A percentile compares a stretch with the other conserved stretches of the same genome.
These are phyloP conservation scores for Rhinichthys osculus DNA, from an alignment of 2,797 vertebrate genomes.

Conservation along the genomic window DNA sequence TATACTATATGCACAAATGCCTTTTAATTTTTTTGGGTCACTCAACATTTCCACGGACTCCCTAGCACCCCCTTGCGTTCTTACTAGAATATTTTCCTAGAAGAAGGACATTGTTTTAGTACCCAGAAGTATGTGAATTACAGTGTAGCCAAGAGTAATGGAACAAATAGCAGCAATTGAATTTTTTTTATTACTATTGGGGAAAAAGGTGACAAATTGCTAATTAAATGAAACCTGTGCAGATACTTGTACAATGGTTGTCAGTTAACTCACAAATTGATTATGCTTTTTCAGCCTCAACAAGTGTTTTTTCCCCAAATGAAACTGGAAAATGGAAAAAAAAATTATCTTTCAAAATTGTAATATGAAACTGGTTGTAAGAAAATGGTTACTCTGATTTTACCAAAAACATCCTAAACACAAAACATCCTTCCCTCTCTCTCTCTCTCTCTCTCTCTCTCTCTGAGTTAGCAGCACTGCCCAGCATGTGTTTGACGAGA, in stretches of 20 bases:
- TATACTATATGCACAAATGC: not conserved
- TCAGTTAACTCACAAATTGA: not conserved
- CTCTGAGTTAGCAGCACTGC: constrained; percentile 13
- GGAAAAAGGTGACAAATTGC: not conserved
- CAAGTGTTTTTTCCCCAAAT: not conserved
- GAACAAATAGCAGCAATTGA: not conserved
- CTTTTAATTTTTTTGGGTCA: not conserved
- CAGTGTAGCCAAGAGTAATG: not conserved
- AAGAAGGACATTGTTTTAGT: not conserved
- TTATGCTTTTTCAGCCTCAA: not conserved
- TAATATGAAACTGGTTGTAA: not conserved
- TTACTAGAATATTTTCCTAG: not conserved
- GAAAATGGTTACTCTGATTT: not conserved
- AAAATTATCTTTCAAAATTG: not conserved
- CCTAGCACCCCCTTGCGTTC: not conserved
- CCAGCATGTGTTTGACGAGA: constrained; percentile 43
- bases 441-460: not conserved
- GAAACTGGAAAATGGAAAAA: not conserved
- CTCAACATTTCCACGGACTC: not conserved
- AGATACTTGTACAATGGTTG: not conserved
- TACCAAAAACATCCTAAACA: not conserved
- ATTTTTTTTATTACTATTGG: not conserved
- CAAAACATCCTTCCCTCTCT: not conserved
- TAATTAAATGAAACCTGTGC: not conserved
- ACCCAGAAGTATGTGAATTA: not conserved